Conservation (phyloP, 2,113 vertebrate genomes). For the Cryptotis parvus region DNA sequence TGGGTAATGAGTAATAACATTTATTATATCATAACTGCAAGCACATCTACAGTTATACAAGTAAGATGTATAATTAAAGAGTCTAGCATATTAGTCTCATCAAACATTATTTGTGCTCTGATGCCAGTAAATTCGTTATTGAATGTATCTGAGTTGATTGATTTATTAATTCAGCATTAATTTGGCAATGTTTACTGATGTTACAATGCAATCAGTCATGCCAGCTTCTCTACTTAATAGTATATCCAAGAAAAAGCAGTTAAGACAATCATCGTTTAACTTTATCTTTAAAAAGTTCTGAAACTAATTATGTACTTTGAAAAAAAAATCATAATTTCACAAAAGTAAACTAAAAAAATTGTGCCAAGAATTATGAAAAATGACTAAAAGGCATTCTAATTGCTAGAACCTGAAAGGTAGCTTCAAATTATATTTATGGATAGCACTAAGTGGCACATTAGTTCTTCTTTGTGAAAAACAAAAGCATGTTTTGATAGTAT, state of each 20-base stretch:
- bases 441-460: constrained; percentile 58
- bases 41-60: not conserved
- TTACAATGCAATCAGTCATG: not conserved
- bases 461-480: constrained; percentile 49
- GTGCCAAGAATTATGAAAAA: constrained; percentile 64
- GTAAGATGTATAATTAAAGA: constrained; percentile 31
- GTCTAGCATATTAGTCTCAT: not conserved
- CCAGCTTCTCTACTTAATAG: constrained; percentile 18
- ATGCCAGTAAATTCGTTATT: not conserved
- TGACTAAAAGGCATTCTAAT: constrained; percentile 69
- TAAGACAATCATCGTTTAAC: constrained; percentile 31
- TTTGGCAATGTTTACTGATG: constrained; percentile 22
- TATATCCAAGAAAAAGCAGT: constrained; percentile 58
- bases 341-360: constrained; percentile 60
- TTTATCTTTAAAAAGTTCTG: constrained; percentile 26
- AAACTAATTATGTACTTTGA: not conserved
- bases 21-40: not conserved
- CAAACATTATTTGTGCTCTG: not conserved
- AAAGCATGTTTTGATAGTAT: constrained; percentile 52
- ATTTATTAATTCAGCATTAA: constrained; percentile 13
- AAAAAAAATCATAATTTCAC: not conserved
- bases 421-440: constrained; percentile 62
- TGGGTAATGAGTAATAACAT: not conserved
- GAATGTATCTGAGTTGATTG: not conserved
- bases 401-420: constrained; percentile 53